Evolutionary conservation across 2,888 invertebrate genomes (phyloP), one percentile per base, ranked within the genome.

Genomic region (Chrysomela aeneicollis): DNA sequence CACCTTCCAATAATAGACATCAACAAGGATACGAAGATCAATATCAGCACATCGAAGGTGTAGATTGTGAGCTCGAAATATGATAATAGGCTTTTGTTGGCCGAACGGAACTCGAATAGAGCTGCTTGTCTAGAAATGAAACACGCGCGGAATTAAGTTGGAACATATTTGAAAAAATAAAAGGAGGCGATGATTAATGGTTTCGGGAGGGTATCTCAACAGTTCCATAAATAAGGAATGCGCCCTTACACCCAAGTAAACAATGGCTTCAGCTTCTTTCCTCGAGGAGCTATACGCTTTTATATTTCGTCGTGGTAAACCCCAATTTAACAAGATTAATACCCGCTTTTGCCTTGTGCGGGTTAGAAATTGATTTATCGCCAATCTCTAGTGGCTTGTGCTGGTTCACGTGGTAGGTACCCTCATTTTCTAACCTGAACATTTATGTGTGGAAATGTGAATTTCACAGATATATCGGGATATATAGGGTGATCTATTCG

Each of bases 301-400:
- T 65, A 65, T 64, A 64, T 64, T 67, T 64, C 59, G 49, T 49
- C 62, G 61, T 54, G 64, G 57, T 58, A 62, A 62, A 64, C 67
- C 62, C 59, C 64, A 67, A 64, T 67, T 67, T 62, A 64, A 62
- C 64, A 64, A 67, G 67, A 67, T 67, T 67, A 67, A 67, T 67
- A 59, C 67, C 59, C 50, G 55, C 46, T 61, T 55, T 64, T 66
- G 61, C 61, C 66, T 68, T 66, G 61, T 61, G 53, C 59, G 59
- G 62, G 60, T 59, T 65, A 60, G 30, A 63, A 64, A 69, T 69
- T 69, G 69, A 69, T 69, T 67, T 69, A 69, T 69, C 62, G 55
- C 52, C 46, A 55, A 3, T 42, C 15, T 42, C 8, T 35, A 10
- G 35, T 35, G 1, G 35, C 42, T 42, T 12, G 57, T 55, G 30